phyloP scores from a whole-genome alignment of 2,113 vertebrate species.

The Dendrocopos noguchii region DNA sequence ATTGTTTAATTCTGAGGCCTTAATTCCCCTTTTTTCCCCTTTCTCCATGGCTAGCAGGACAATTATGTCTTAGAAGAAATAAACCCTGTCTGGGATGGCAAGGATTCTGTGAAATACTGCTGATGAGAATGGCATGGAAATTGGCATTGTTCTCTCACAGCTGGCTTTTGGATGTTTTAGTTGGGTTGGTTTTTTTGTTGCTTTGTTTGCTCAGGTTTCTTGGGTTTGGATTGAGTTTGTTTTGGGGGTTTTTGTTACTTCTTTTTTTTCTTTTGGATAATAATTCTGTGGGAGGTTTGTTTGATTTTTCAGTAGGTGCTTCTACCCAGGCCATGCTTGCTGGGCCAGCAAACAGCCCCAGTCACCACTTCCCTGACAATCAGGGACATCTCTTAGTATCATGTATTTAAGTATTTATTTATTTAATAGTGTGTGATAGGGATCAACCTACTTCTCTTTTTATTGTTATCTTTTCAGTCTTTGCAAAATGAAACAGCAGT shows the following conservation, averaged over 20 bases:
- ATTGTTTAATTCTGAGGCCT: neutral
- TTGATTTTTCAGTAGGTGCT: neutral
- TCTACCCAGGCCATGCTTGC: neutral
- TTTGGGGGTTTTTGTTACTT: no score
- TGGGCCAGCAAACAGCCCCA: neutral
- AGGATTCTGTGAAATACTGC: neutral
- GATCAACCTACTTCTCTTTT: neutral
- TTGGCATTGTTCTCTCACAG: neutral
- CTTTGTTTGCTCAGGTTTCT: no score
- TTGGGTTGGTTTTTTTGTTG: neutral
- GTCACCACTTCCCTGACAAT: neutral
- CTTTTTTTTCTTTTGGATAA: no score
- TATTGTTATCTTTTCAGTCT: neutral
- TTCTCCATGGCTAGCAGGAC: neutral
- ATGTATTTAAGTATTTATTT: neutral
- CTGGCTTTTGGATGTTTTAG: neutral
- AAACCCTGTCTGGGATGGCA: neutral
- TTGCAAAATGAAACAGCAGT: neutral
- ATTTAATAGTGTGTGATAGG: neutral
- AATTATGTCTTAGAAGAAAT: neutral
- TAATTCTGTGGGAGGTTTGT: no score
- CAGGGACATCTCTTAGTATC: neutral
- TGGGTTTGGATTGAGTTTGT: no score
- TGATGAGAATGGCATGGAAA: neutral
- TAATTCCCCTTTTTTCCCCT: neutral